Percentiles rank a stretch among this genome's conserved stretches.
phyloP scores from a whole-genome alignment of 2,797 vertebrate genomes.

The Mycteria americana region DNA sequence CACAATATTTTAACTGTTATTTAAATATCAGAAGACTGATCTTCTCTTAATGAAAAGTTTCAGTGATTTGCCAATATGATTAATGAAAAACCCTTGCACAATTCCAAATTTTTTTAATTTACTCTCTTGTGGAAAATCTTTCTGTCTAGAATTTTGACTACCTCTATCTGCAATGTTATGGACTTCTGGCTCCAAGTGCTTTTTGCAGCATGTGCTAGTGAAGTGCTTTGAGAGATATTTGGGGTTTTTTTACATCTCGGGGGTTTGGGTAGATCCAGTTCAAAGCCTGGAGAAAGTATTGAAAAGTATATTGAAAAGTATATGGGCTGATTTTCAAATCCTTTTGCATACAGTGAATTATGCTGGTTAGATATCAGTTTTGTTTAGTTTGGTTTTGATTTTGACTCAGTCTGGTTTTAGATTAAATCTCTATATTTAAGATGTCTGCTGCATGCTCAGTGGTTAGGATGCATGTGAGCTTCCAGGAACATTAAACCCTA shows the following conservation, averaged over 20 bases:
- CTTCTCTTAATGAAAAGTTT: background rate
- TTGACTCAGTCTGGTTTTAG: background rate
- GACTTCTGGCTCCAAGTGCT: background rate
- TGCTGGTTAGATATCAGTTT: background rate
- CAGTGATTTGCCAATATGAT: background rate
- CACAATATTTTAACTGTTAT: background rate
- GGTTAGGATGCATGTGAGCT: background rate
- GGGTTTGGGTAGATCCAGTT: background rate
- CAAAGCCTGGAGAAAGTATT: background rate
- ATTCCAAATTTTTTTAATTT: background rate
- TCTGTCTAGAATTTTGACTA: background rate
- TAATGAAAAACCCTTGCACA: background rate
- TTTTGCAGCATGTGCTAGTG: background rate
- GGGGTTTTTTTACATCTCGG: background rate
- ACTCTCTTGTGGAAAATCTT: background rate
- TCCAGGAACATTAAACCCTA: background rate
- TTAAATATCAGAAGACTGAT: background rate
- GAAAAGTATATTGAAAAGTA: background rate
- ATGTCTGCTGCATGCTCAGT: background rate
- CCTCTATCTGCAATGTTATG: background rate
- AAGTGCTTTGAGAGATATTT: background rate
- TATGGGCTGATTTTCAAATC: background rate
- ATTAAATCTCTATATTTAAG: background rate
- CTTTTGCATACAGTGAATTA: background rate
- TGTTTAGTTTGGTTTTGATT: background rate